Evolutionary conservation across 2,797 vertebrate genomes (phyloP), one percentile per base, ranked within the genome.

Genomic region (Hypotaenidia okinawae): DNA sequence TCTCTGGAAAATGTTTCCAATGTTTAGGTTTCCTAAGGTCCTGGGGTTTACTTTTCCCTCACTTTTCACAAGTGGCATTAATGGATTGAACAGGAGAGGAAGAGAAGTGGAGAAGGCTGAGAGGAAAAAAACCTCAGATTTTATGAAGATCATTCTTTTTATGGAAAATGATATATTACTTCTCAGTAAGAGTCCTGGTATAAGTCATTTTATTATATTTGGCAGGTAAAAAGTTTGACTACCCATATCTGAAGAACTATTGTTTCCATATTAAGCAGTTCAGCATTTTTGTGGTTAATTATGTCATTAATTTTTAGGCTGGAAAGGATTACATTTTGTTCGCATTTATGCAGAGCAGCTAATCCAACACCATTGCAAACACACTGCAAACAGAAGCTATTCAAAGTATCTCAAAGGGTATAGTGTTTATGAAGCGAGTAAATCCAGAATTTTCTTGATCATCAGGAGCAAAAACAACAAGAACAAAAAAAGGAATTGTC

Each of bases 401-500:
- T 43, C 43, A 39, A 88, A 89, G 18, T 10, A n/a, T 23, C 52
- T 85, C 72, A 89, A 57, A 83, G 43, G 22, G 7, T 59, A 49
- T 6, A 32, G 13, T 57, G 51, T 77, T 89, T 67, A 68, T 25
- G 24, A 69, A 73, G 11, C 39, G 24, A 93, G 11, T 16, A 79
- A 89, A 89, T 85, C 51, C 49, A 95, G 68, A 94, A 91, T 84
- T 87, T 87, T 91, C 70, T 67, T 89, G 37, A 67, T 69, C 45
- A 68, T 23, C 12, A 80, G 21, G 15, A 84, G 84, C 5, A 82
- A 21, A 10, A 52, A 55, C 28, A 54, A 51, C 13, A 25, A 49
- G 11, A 51, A 51, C 32, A 39, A 52, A 57, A 64, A 66, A 72
- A 64, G 3, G 72, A 79, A 32, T 4, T 4, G 4, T 21, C 15